Evolutionary conservation across 2,113 vertebrate species (phyloP), one percentile per base, ranked within the genome.

Genomic region (Elachura formosa): DNA sequence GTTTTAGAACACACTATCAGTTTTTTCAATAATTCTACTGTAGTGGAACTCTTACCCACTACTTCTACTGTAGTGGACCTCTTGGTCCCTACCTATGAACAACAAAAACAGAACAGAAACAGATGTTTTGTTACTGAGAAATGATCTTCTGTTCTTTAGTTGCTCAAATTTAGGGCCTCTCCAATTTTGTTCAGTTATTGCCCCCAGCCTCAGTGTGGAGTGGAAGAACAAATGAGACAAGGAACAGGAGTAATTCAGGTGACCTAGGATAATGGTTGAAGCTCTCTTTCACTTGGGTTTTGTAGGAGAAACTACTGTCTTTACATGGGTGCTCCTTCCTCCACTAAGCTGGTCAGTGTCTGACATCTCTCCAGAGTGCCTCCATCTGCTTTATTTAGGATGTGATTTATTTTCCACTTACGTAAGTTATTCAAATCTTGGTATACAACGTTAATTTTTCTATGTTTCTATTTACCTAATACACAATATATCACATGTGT

Each of bases 1-100:
- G 17, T 26, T 91, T 83, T 45, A 52, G 19, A 34, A 51, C 3
- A 34, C 1, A 2, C 6, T 14, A 0, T 45, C 2, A 1, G 3
- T 66, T 62, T 83, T 43, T 63, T 68, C 23, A 33, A 15, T 3
- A 59, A 52, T 58, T 83, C n/a, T 58, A 15, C 13, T 24, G 25
- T 43, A 16, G 5, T 45, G 4, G 43, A 72, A 31, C 33, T 68
- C 54, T 49, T 5, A 1, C 14, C 9, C 28, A 46, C 18, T 4
- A 24, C 29, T 71, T 78, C n/a, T 58, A 15, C 13, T 24, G 25
- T 43, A 16, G 5, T 45, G 4, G 43, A 72, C 28, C 33, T 68
- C 54, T 40, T 72, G 20, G 14, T 72, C 5, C 11, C 45, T 22
- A 17, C 2, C 4, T 4, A 8, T 40, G 46, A 89, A 33, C 11